Conservation (phyloP, 2,113 vertebrate genomes). For the Xerus inauris region DNA sequence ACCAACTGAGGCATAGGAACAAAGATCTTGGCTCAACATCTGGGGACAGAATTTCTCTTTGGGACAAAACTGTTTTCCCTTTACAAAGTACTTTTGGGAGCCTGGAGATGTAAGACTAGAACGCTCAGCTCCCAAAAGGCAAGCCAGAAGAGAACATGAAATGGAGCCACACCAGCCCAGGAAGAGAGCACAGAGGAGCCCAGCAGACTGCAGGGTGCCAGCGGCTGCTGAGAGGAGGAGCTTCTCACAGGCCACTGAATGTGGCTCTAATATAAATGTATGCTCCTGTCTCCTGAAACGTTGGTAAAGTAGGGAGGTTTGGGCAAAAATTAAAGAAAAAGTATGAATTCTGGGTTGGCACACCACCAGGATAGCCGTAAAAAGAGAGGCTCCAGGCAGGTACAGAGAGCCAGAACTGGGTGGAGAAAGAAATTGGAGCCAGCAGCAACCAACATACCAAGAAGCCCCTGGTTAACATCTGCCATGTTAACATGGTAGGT, state of each 20-base stretch:
- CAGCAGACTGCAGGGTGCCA: neutral
- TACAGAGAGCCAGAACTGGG: neutral
- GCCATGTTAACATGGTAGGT: no score
- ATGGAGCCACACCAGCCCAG: no score
- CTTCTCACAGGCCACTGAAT: neutral
- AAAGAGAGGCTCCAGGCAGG: neutral
- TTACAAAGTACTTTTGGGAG: neutral
- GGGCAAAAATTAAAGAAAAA: neutral
- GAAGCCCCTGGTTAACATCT: neutral
- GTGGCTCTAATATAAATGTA: neutral
- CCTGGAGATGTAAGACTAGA: neutral
- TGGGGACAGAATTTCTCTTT: neutral
- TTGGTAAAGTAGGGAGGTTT: neutral
- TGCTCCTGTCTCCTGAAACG: neutral
- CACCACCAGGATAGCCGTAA: neutral
- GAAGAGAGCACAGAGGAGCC: neutral
- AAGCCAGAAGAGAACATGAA: neutral
- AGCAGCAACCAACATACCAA: neutral
- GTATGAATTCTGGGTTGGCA: neutral
- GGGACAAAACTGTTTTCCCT: neutral
- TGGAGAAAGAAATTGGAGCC: neutral
- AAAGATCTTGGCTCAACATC: neutral
- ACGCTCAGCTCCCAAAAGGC: neutral
- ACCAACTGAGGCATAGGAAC: neutral
- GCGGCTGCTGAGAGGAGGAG: neutral